Conservation (phyloP, 37 sponge, comb jelly and placozoan genomes). For the Chondrilla cf. caribensis region DNA sequence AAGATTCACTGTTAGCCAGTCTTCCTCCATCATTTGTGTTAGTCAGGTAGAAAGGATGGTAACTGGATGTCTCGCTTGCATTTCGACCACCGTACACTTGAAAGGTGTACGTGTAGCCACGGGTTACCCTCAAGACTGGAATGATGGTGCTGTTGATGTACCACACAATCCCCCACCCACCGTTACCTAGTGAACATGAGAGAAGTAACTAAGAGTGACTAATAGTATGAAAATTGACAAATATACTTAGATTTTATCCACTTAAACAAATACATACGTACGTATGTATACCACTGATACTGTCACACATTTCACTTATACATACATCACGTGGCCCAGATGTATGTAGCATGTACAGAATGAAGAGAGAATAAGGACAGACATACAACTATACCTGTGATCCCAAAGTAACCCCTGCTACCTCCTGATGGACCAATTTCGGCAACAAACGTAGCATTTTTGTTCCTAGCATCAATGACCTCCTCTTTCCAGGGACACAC, state of each 20-base stretch:
- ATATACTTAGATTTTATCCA: no score
- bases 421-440: slow-evolving; percentile 52
- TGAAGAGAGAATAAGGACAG: no score
- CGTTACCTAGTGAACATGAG: neutral
- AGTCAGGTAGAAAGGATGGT: slow-evolving; percentile 81
- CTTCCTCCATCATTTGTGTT: slow-evolving; percentile 41
- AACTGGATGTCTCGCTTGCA: slow-evolving; percentile 2
- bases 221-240: neutral
- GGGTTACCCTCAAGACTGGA: slow-evolving; percentile 48
- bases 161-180: slow-evolving; percentile 66
- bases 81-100: slow-evolving; percentile 46
- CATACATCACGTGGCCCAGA: neutral
- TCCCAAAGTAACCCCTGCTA: slow-evolving; percentile 49
- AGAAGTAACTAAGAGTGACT: neutral
- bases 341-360: no score
- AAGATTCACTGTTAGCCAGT: slow-evolving; percentile 14
- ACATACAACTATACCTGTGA: slow-evolving; percentile 42
- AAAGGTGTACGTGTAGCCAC: slow-evolving; percentile 63
- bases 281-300: neutral
- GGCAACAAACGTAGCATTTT: slow-evolving; percentile 23
- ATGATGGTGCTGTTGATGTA: slow-evolving; percentile 67
- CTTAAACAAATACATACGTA: no score
- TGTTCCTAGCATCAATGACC: slow-evolving; percentile 1
- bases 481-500: neutral
- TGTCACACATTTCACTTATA: neutral